Percentiles rank a stretch among this genome's conserved stretches.
These are phyloP conservation scores for Oplegnathus fasciatus DNA, from an alignment of 2,113 vertebrate genomes.

Conservation along the genomic window DNA sequence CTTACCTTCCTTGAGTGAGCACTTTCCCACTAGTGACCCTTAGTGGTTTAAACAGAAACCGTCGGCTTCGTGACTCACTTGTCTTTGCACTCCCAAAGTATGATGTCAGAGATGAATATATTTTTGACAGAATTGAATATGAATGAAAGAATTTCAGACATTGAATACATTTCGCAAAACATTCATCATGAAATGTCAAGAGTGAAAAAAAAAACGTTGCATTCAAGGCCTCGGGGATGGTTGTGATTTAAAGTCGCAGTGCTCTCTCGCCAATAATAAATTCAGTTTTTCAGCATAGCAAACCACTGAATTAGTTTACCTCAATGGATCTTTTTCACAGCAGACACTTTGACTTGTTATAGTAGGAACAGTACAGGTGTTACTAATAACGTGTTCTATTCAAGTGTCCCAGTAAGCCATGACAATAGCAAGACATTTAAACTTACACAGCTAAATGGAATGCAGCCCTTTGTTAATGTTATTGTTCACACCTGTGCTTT, in stretches of 20 bases:
- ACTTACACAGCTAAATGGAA: background rate
- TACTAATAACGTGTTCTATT: background rate
- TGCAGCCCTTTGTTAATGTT: background rate
- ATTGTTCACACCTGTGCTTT: slow-evolving; percentile 6
- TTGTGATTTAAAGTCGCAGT: slow-evolving; percentile 7
- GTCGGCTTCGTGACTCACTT: background rate
- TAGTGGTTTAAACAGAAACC: slow-evolving; percentile 54
- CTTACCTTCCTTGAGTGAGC: background rate
- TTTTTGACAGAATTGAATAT: background rate
- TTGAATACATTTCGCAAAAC: background rate
- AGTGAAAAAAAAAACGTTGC: too few relatives aligned
- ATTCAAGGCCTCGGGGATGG: background rate
- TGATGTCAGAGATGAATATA: slow-evolving; percentile 19
- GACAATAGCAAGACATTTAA: background rate
- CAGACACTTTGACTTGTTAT: slow-evolving; percentile 1
- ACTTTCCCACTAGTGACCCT: slow-evolving; percentile 63
- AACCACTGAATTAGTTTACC: background rate
- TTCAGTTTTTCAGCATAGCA: background rate
- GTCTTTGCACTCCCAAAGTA: background rate
- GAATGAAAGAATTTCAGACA: background rate
- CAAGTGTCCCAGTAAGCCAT: background rate
- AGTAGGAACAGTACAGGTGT: background rate
- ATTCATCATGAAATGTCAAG: background rate
- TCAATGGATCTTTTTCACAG: background rate
- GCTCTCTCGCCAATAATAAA: background rate